Percentiles rank a stretch among this genome's conserved stretches.
Evolutionary conservation across 2,113 vertebrate species (phyloP).

Genomic region (Alectura lathami): DNA sequence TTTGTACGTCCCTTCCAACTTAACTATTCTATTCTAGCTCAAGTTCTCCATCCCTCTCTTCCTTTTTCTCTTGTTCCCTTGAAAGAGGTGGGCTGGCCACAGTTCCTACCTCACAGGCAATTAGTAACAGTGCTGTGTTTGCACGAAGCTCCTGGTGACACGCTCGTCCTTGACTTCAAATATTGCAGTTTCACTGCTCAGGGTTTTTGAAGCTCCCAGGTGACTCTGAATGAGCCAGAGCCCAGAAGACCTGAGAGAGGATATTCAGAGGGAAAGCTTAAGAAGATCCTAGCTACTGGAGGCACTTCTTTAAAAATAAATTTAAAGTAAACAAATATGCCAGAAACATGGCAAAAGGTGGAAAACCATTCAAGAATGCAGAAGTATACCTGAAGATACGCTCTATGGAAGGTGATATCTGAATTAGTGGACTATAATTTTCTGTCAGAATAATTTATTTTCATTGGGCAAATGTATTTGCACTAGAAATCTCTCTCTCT

Average conservation of each 20-base stretch:
- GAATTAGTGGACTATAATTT: background rate
- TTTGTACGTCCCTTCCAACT: background rate
- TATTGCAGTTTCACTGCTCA: background rate
- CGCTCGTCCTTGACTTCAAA: background rate
- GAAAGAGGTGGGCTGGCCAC: background rate
- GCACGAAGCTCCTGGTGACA: background rate
- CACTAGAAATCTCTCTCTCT: background rate
- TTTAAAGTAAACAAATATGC: background rate
- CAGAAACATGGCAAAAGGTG: background rate
- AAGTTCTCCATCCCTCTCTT: background rate
- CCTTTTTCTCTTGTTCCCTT: background rate
- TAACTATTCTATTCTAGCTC: background rate
- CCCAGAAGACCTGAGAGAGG: background rate
- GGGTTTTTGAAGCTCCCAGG: background rate
- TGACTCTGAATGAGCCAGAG: background rate
- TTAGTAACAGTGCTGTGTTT: background rate
- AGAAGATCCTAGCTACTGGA: background rate
- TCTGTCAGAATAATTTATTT: background rate
- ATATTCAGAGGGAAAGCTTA: background rate
- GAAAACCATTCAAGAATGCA: background rate
- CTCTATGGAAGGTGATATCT: background rate
- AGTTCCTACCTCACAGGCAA: rapidly evolving
- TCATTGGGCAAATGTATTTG: background rate
- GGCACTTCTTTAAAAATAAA: background rate
- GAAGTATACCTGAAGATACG: background rate